These are phyloP conservation scores for Chlorops oryzae DNA, from an alignment of 1,140 invertebrate genomes.

Conservation along the genomic window DNA sequence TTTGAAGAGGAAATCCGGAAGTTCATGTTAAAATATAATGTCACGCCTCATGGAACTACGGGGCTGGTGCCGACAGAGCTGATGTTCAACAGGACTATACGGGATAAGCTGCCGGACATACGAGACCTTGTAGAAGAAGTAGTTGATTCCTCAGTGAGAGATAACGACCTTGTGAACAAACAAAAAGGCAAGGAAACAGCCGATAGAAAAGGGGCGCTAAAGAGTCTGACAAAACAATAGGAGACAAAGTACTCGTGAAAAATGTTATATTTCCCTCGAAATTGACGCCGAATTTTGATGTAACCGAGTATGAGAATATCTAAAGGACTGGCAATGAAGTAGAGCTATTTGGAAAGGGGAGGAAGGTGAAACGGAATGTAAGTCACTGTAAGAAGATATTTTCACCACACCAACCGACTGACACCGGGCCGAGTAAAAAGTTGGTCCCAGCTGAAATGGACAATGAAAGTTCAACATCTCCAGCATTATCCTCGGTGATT, in stretches of 20 bases:
- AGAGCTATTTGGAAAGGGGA: too few relatives aligned
- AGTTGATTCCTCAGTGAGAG: slow-evolving; percentile 14
- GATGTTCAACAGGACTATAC: slow-evolving; percentile 13
- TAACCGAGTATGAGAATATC: neutral
- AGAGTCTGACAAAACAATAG: neutral
- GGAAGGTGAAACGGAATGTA: too few relatives aligned
- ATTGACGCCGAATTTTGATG: slow-evolving; percentile 1
- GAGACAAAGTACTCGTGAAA: slow-evolving; percentile 2
- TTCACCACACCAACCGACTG: too few relatives aligned
- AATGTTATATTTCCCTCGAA: slow-evolving; percentile 2
- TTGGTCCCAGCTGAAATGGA: too few relatives aligned
- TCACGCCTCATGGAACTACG: slow-evolving; percentile 17
- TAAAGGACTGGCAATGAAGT: slow-evolving; percentile 7
- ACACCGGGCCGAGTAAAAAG: too few relatives aligned
- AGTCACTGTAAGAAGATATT: too few relatives aligned
- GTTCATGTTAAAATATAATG: slow-evolving; percentile 13
- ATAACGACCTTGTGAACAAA: slow-evolving; percentile 6
- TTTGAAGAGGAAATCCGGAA: slow-evolving; percentile 12
- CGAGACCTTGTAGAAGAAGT: slow-evolving; percentile 8
- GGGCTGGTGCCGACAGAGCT: slow-evolving; percentile 15
- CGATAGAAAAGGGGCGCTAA: neutral
- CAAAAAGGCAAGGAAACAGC: slow-evolving; percentile 7
- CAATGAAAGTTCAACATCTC: too few relatives aligned
- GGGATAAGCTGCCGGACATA: slow-evolving; percentile 15
- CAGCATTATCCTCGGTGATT: too few relatives aligned